Conservation (phyloP, 2,888 invertebrate species). For the Mycalesis mineus region DNA sequence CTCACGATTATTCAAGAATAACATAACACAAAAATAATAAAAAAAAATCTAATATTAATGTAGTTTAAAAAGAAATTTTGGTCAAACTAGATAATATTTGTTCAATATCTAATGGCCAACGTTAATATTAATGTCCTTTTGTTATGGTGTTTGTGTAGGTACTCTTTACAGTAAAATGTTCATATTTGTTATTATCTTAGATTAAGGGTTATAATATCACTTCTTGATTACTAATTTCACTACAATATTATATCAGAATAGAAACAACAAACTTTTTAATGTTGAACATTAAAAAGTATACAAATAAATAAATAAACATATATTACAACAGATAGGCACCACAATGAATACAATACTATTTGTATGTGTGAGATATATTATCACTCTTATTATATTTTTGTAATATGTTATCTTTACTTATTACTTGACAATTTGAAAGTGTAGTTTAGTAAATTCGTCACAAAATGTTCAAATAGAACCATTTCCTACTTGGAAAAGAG, state of each 20-base stretch:
- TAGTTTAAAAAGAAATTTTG: conserved; percentile 4
- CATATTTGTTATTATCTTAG: not conserved
- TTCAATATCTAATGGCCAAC: conserved; percentile 15
- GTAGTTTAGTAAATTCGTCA: not conserved
- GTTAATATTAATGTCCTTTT: not conserved
- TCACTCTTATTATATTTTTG: not conserved
- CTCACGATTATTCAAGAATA: not conserved
- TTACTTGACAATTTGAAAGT: not conserved
- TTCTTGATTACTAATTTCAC: not conserved
- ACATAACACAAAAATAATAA: not conserved
- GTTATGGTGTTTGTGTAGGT: not conserved
- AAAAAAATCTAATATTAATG: not conserved
- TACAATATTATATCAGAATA: not conserved
- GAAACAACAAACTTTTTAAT: not conserved
- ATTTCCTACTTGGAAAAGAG: not conserved
- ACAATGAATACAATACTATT: no score
- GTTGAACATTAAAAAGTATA: not conserved
- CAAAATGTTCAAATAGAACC: not conserved
- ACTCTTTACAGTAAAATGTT: not conserved
- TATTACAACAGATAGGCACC: not conserved
- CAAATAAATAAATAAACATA: not conserved
- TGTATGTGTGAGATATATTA: not conserved
- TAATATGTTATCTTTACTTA: not conserved
- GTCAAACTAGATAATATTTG: conserved; percentile 20
- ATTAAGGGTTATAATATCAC: not conserved